Evolutionary conservation across 2,113 vertebrate species (phyloP).

Genomic region (Zapornia atra): DNA sequence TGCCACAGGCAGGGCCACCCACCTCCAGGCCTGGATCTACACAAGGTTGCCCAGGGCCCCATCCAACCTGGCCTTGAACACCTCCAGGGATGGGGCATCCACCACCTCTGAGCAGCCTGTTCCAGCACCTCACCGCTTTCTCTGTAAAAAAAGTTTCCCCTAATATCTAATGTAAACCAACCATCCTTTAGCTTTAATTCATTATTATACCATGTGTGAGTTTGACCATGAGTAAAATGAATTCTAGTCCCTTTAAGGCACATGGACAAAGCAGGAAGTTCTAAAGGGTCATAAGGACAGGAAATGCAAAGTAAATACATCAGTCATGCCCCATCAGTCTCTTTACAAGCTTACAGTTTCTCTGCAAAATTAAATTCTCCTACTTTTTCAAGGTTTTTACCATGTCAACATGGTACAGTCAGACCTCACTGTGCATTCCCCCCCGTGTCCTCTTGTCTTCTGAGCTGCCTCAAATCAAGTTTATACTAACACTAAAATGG

Average conservation of each 20-base stretch:
- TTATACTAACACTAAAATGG: not conserved
- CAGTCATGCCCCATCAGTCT: not conserved
- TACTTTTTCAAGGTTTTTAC: not conserved
- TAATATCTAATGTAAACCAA: too few relatives aligned
- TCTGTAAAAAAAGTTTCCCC: too few relatives aligned
- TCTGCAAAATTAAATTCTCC: not conserved
- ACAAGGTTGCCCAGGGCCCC: too few relatives aligned
- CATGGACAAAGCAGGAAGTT: not conserved
- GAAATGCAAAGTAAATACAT: not conserved
- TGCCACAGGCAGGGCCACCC: too few relatives aligned
- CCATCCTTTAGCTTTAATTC: too few relatives aligned
- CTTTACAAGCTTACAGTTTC: not conserved
- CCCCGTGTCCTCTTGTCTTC: not conserved
- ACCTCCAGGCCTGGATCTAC: too few relatives aligned
- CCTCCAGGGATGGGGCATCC: too few relatives aligned
- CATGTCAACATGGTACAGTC: not conserved
- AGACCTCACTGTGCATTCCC: not conserved
- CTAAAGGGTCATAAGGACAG: not conserved
- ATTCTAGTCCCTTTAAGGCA: not conserved
- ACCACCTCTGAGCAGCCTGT: too few relatives aligned
- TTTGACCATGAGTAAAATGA: not conserved
- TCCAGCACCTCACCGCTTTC: too few relatives aligned
- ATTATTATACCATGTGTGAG: too few relatives aligned
- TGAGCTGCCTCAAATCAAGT: not conserved
- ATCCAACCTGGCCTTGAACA: too few relatives aligned